Evolutionary conservation across 2,888 invertebrate species (phyloP), one percentile per base, ranked within the genome.

Genomic region (Chrysomela aeneicollis): DNA sequence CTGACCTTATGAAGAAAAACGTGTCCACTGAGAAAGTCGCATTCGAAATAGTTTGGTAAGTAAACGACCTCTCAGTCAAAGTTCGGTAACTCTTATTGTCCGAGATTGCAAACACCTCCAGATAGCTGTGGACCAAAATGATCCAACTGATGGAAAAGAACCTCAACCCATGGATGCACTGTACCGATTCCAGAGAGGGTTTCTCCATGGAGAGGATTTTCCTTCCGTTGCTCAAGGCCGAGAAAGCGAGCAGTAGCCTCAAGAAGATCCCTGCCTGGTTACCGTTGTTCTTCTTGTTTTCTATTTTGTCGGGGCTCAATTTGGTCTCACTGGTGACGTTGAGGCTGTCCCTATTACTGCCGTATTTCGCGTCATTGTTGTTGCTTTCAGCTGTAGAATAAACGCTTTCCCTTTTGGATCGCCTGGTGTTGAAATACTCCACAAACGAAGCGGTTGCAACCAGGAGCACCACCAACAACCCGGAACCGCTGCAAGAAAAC

Each of bases 11-110:
- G 75, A 92, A 93, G 84, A 93, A 94, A 83, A 94, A 94, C 4
- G 92, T 92, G 77, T 94, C 94, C 49, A 94, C 94, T 53, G 93
- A 92, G 79, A 92, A 93, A 5, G 92, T 92, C 0, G 93, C 94
- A 81, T 94, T 94, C 64, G 92, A 91, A 64, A 94, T 89, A 0
- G 92, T 90, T 81, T 94, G 93, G 82, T 92, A 94, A 82, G 90
- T 85, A 79, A 92, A 89, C 73, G 89, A 89, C 61, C 92, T 86
- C 80, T 93, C 93, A 0, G 89, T 91, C 69, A 92, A 86, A 1
- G 88, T 87, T 55, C 93, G 85, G 79, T 89, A 85, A 42, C 87
- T 89, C 85, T 93, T 89, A 79, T 91, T 91, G 75, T 89, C 89
- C 0, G 91, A 90, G 54, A 94, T 89, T 72, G 89, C 88, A 82